A percentile compares a stretch with the other conserved stretches of the same genome.
Evolutionary conservation across 2,797 vertebrate genomes (phyloP).

Genomic region (Cottoperca gobio): DNA sequence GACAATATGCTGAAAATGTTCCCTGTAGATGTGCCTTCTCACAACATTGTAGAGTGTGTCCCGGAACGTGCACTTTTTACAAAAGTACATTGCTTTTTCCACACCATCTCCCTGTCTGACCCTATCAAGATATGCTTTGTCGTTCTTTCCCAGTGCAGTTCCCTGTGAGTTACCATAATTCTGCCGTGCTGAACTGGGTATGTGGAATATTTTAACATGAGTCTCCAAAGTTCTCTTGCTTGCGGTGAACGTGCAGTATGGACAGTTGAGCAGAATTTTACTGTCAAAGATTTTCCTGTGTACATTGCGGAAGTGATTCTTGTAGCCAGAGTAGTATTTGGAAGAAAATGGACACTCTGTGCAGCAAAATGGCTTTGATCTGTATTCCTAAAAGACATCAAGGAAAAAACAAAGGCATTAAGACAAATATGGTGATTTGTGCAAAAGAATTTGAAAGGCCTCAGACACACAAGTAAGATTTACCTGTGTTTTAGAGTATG

Average conservation of each 20-base stretch:
- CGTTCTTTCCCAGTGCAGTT: slow-evolving; percentile 85
- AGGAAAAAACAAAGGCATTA: not conserved
- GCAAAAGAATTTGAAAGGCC: not conserved
- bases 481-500: slow-evolving; percentile 97
- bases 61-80: slow-evolving; percentile 98
- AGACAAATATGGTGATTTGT: slow-evolving; percentile 1
- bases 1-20: slow-evolving; percentile 98
- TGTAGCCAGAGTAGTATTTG: slow-evolving; percentile 99
- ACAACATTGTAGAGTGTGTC: slow-evolving; percentile 97
- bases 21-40: slow-evolving; percentile 98
- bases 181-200: slow-evolving; percentile 87
- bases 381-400: slow-evolving; percentile 89
- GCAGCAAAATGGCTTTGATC: slow-evolving; percentile 99
- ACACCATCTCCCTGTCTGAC: slow-evolving; percentile 88
- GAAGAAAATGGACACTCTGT: slow-evolving; percentile 97
- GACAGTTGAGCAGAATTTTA: slow-evolving; percentile 96
- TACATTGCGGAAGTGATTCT: slow-evolving; percentile 99
- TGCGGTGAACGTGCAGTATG: slow-evolving; percentile 96
- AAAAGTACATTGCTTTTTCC: slow-evolving; percentile 97
- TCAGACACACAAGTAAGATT: slow-evolving; percentile 43
- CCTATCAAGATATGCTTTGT: slow-evolving; percentile 89
- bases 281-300: slow-evolving; percentile 96
- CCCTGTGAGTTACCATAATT: slow-evolving; percentile 74
- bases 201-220: slow-evolving; percentile 98
- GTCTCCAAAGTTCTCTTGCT: slow-evolving; percentile 98